Base-by-base conservation (phyloP, 2,797 vertebrate species). In the Allobates femoralis region DNA sequence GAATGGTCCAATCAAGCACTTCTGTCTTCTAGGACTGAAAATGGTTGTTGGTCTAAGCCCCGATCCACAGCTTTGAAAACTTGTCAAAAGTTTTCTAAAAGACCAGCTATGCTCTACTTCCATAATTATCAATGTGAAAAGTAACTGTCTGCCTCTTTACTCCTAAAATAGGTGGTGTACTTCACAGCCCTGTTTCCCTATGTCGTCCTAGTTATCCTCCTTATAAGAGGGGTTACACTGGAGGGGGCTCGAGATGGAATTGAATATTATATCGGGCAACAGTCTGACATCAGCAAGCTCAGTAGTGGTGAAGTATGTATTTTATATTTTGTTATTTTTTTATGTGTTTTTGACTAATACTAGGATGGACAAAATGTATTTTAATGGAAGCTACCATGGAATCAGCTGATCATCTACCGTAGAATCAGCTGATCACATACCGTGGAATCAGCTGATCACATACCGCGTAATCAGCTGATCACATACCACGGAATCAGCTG, bases 131-230 rank as follows among this genome's bases (percentile, higher is more conserved):
- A 23, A 28, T 7, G 3, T 28, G 15, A 18, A 12, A 8, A 75
- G 41, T 51, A 19, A 76, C 21, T 12, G 19, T 53, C 21, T 53
- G 74, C 16, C 74, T 77, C 26, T 55, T 32, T 12, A 55, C 18
- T 88, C 81, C 66, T 86, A 80, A 86, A 74, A 26, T 7, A 99
- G 97, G 97, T 98, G 3, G 97, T 98, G 62, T 99, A 98, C 91
- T 98, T 99, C 84, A 98, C 97, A 0, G 97, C 97, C 0, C 92
- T 96, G 19, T 98, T 98, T 87, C 97, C 98, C 0, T 98, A 98
- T 0, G 89, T 95, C 26, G 95, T 97, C 85, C 93, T 99, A 73
- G 28, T 97, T 1, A 96, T 98, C 89, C 89, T 99, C 89, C 88
- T 99, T 88, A 92, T 98, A 81, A 92, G 96, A 91, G 97, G 97